These are phyloP conservation scores for Uloborus diversus DNA, from an alignment of 1,140 invertebrate species.

Conservation along the genomic window DNA sequence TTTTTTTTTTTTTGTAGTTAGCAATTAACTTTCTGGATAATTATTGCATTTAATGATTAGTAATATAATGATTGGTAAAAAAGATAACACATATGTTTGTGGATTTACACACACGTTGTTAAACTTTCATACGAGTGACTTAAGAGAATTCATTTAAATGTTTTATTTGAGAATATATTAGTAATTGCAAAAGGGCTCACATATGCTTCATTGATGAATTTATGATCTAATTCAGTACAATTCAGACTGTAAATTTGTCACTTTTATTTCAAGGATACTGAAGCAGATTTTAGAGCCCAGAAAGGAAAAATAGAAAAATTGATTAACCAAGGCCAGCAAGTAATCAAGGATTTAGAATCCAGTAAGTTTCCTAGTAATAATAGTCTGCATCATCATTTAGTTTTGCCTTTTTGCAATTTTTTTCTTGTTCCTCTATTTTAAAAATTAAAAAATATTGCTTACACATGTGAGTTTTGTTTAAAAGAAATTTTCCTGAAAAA, in stretches of 20 bases:
- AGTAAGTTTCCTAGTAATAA: conserved; percentile 43
- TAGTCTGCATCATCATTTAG: neutral
- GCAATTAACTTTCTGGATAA: too few relatives aligned
- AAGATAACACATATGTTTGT: neutral
- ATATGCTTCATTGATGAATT: too few relatives aligned
- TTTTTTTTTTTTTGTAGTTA: too few relatives aligned
- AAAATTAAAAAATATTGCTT: neutral
- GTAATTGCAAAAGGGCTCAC: too few relatives aligned
- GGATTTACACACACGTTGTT: neutral
- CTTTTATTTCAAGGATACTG: conserved; percentile 63
- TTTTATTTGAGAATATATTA: too few relatives aligned
- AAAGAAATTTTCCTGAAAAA: neutral
- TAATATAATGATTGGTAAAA: neutral
- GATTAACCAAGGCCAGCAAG: conserved; percentile 55
- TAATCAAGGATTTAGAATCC: conserved; percentile 57
- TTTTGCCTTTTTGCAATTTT: neutral
- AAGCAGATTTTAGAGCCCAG: conserved; percentile 63
- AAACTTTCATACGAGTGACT: too few relatives aligned
- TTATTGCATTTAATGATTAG: neutral
- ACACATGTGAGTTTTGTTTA: neutral
- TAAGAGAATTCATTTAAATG: too few relatives aligned
- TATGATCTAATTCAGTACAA: too few relatives aligned
- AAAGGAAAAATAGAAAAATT: conserved; percentile 58
- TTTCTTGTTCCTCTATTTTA: neutral
- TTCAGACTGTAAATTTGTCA: too few relatives aligned